Evolutionary conservation across 1,140 invertebrate species (phyloP).

Genomic region (Paralvinella palmiformis): DNA sequence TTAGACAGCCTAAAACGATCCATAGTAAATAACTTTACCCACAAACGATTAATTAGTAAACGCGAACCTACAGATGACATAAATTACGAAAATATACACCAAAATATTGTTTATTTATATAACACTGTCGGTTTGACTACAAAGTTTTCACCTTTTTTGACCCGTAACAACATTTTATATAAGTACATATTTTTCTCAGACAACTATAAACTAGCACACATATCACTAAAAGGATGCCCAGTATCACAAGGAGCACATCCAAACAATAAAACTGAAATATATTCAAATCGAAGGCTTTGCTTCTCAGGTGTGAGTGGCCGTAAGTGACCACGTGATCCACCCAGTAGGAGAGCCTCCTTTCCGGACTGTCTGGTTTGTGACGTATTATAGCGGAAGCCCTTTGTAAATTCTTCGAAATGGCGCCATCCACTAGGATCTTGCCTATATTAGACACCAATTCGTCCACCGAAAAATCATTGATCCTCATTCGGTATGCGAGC

Average conservation of each 20-base stretch:
- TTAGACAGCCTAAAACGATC: too few species aligned
- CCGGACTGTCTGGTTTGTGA: background rate
- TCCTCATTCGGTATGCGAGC: background rate
- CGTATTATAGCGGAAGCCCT: background rate
- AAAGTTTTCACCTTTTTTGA: too few species aligned
- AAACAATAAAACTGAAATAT: background rate
- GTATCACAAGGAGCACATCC: background rate
- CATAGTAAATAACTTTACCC: too few species aligned
- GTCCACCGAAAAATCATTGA: background rate
- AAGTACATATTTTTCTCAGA: too few species aligned
- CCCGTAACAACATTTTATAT: too few species aligned
- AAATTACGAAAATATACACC: too few species aligned
- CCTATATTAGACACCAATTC: slow-evolving; percentile 6
- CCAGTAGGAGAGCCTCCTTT: background rate
- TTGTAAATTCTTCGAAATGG: background rate
- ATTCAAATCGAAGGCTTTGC: background rate
- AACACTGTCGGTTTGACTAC: too few species aligned
- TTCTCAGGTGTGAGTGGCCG: background rate
- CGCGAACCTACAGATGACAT: too few species aligned
- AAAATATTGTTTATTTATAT: too few species aligned
- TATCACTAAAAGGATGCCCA: too few species aligned
- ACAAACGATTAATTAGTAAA: too few species aligned
- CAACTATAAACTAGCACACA: too few species aligned
- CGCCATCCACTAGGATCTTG: slow-evolving; percentile 10
- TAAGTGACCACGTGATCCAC: background rate